Base-by-base conservation (phyloP, 2,113 vertebrate species). In the Coptodon bakossiorum region DNA sequence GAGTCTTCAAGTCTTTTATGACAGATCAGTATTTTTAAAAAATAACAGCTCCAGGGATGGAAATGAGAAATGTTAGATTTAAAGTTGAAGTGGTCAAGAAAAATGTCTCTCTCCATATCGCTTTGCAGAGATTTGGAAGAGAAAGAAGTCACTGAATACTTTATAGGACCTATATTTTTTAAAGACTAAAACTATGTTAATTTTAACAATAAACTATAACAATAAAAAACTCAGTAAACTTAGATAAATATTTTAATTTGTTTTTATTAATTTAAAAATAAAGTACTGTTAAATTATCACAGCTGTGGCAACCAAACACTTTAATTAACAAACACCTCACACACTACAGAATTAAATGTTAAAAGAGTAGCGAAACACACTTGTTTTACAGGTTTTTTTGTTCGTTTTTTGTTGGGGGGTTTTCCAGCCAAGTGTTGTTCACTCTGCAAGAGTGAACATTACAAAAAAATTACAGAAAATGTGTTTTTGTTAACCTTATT, bases 11-110 rank as follows among this genome's bases (percentile, higher is more conserved):
- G 29, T 59, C 52, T 56, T 43, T 59, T 50, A 59, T 68, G 38
- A 84, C 16, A 53, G 43, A 89, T 82, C 5, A 40, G 6, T 63
- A 29, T 81, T 81, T 85, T 89, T 3, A 59, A 14, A 71, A 17
- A 81, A 82, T 24, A 81, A 87, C 59, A 45, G 31, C 6, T 57
- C 27, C 31, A 53, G 34, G 14, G 38, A 76, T 7, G 4, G 17
- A 79, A 71, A 54, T 8, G 24, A 61, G 19, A 61, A 82, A 29
- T 81, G 34, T 11, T 43, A 7, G 31, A 24, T 56, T 57, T 40
- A 76, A 11, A 76, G 40, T 19, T 29, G 9, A 76, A 29, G 43
- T 76, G 43, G 71, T 78, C 68, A 45, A 24, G 22, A 27, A 11
- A 73, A 0, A 68, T 40, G 34, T 6, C 2, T 66, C 61, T 66